Evolutionary conservation across 2,113 vertebrate genomes (phyloP).

Genomic region (Grammomys dolichurus): DNA sequence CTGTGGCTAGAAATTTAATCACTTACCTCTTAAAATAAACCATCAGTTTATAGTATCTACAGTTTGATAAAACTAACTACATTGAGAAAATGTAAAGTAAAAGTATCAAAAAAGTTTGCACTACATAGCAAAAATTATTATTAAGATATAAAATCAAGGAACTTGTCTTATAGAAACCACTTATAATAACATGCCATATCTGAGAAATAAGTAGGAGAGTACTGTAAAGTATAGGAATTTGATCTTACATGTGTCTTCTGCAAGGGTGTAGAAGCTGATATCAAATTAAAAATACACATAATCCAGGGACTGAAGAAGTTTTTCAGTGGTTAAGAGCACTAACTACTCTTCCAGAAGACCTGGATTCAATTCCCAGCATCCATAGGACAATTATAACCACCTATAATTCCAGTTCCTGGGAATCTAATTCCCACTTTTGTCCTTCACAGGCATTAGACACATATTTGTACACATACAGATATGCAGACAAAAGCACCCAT

Average conservation of each 20-base stretch:
- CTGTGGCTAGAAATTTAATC: neutral
- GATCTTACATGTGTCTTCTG: neutral
- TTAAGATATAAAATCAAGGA: constrained; percentile 8
- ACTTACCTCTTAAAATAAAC: neutral
- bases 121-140: constrained; percentile 10
- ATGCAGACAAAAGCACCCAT: neutral
- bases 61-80: neutral
- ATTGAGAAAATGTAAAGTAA: neutral
- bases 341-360: neutral
- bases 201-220: constrained; percentile 9
- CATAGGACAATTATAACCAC: neutral
- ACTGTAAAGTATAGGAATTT: neutral
- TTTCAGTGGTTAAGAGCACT: neutral
- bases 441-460: neutral
- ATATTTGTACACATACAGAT: neutral
- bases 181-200: constrained; percentile 1
- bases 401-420: neutral
- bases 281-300: neutral
- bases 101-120: neutral
- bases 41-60: neutral
- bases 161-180: neutral
- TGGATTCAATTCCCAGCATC: neutral
- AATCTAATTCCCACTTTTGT: neutral
- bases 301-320: neutral
- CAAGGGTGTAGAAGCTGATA: neutral